Conservation (phyloP, 1,140 invertebrate species). For the Arctopsyche grandis region DNA sequence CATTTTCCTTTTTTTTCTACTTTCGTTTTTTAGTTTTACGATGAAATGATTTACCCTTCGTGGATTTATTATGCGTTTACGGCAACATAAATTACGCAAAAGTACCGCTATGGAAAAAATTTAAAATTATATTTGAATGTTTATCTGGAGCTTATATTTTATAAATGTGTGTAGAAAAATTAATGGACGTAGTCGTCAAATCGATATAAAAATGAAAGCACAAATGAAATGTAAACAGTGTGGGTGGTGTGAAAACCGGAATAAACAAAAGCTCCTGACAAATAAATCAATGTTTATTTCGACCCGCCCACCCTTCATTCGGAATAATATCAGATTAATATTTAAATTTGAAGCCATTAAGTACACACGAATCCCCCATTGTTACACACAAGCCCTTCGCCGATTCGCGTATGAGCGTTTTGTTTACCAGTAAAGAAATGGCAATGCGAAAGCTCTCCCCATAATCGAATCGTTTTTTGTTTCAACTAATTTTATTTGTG, state of each 20-base stretch:
- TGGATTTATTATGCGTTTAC: conserved; percentile 12
- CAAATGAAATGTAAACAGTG: too few relatives aligned
- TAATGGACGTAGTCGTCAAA: too few relatives aligned
- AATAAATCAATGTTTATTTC: conserved; percentile 2
- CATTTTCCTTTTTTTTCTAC: not conserved
- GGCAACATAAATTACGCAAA: not conserved
- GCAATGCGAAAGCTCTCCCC: too few relatives aligned
- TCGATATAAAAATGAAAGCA: too few relatives aligned
- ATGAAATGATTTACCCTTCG: conserved; percentile 11
- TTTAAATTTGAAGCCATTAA: conserved; percentile 1
- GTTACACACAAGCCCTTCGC: not conserved
- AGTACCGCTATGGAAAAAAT: not conserved
- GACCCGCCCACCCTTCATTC: not conserved
- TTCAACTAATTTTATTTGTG: too few relatives aligned
- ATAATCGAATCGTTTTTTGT: too few relatives aligned
- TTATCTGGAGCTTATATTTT: too few relatives aligned
- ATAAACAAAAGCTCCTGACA: not conserved
- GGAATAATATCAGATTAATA: conserved; percentile 1
- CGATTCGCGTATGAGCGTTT: not conserved
- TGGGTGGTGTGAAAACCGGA: too few relatives aligned
- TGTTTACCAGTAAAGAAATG: not conserved
- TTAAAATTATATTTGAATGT: too few relatives aligned
- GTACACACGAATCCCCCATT: not conserved
- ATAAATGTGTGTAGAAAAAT: too few relatives aligned
- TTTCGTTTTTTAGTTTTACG: not conserved